A percentile compares a stretch with the other conserved stretches of the same genome.
These are phyloP conservation scores for Tyria jacobaeae DNA, from an alignment of 2,888 invertebrate genomes.

Conservation along the genomic window DNA sequence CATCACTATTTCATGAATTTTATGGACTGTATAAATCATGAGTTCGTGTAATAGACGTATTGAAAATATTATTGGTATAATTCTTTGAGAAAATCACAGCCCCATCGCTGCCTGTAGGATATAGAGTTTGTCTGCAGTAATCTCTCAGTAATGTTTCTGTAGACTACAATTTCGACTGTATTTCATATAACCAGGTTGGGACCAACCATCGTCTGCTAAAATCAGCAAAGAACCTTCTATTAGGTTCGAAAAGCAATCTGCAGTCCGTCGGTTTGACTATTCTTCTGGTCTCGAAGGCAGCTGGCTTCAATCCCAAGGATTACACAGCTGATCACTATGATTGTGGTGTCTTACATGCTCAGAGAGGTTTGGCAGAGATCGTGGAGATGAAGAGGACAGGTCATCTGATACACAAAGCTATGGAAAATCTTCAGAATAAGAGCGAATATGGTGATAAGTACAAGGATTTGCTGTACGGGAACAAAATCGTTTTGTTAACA, in stretches of 20 bases:
- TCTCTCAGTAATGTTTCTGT: background rate
- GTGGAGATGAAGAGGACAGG: conserved; percentile 83
- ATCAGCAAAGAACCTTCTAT: conserved; percentile 76
- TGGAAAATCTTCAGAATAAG: conserved; percentile 76
- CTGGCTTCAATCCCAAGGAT: conserved; percentile 63
- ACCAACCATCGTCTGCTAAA: conserved; percentile 79
- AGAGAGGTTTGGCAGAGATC: conserved; percentile 81
- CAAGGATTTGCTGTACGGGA: conserved; percentile 63
- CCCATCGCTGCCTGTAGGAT: background rate
- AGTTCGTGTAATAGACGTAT: too few relatives aligned
- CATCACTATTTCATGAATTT: too few relatives aligned
- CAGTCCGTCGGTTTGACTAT: conserved; percentile 78
- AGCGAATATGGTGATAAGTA: conserved; percentile 70
- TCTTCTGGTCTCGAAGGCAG: conserved; percentile 76
- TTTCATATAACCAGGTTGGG: conserved; percentile 63
- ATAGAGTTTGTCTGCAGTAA: background rate
- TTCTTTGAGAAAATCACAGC: too few relatives aligned
- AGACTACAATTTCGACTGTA: background rate
- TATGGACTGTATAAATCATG: too few relatives aligned
- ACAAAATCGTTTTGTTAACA: conserved; percentile 78
- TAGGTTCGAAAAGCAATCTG: conserved; percentile 79
- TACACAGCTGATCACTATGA: conserved; percentile 67
- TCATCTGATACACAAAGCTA: conserved; percentile 78
- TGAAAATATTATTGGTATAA: too few relatives aligned
- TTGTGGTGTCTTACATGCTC: conserved; percentile 77